Conservation (phyloP, 37 sponge, comb jelly and placozoan genomes). For the Bolinopsis microptera region DNA sequence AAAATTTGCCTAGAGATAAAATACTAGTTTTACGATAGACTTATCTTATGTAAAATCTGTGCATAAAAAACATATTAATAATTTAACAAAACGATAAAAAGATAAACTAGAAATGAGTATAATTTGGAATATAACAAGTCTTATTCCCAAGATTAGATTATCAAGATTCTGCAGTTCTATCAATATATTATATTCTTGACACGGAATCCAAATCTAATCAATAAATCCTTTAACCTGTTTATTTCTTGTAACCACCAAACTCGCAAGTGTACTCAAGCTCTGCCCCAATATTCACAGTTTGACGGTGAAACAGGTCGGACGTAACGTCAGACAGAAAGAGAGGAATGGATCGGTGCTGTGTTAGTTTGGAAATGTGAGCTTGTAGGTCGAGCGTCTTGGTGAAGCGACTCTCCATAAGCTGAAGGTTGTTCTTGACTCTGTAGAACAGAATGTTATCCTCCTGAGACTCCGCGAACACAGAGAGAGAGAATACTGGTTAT, state of each 20-base stretch:
- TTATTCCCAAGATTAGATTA: no score
- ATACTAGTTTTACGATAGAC: no score
- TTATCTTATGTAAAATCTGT: no score
- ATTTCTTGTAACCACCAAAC: neutral
- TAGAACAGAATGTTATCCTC: constrained; percentile 22
- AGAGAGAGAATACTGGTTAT: constrained; percentile 45
- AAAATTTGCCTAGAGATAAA: no score
- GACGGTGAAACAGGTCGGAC: constrained; percentile 53
- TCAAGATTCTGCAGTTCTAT: no score
- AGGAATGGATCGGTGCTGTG: constrained; percentile 58
- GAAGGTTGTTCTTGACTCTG: constrained; percentile 39
- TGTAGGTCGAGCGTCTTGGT: constrained; percentile 34
- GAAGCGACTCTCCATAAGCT: neutral
- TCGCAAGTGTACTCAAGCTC: neutral
- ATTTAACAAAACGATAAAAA: no score
- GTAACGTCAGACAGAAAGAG: constrained; percentile 40
- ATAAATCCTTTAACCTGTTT: no score
- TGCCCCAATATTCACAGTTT: neutral
- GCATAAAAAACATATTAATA: no score
- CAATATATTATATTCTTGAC: no score
- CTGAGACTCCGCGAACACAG: constrained; percentile 7
- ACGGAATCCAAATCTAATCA: no score
- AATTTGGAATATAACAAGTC: no score
- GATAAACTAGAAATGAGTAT: no score
- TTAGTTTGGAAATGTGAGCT: constrained; percentile 57